Base-by-base conservation (phyloP, 2,888 invertebrate genomes). In the Orchesella flavescens region DNA sequence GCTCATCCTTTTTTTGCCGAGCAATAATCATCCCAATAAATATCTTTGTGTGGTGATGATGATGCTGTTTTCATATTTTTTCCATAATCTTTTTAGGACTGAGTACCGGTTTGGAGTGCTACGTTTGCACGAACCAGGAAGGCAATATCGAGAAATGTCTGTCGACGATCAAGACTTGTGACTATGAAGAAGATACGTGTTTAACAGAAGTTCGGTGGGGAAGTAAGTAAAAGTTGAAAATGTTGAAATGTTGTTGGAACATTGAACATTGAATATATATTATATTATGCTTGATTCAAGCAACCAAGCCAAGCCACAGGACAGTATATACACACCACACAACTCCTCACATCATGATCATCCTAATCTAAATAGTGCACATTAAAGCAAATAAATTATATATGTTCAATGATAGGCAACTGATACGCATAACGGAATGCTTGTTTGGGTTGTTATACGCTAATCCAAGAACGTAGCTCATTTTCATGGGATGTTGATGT, bases 151-250 rank as follows among this genome's bases (percentile, higher is more conserved):
- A 95, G 86, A 98, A 99, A 91, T 99, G 98, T 90, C 91, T 95
- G 3, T 96, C 95, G 89, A 96, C 97, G 0, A 96, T 97, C 10
- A 95, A 94, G 90, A 96, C 95, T 12, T 99, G 98, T 90, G 95
- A 96, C 87, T 94, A 94, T 88, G 94, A 93, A 53, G 94, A 98
- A 89, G 96, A 97, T 90, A 93, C 94, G 83, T 97, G 97, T 90
- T 92, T 95, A 86, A 94, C 97, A 0, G 95, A 96, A 90, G 95
- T 98, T 43, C 94, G 94, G 90, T 98, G 98, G 98, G 97, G 97
- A 89, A 95, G 96, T 92, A 90, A 92, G 93, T n/a, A n/a, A n/a
- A n/a, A n/a, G n/a, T n/a, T n/a, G n/a, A n/a, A n/a, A n/a, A n/a
- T n/a, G n/a, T n/a, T n/a, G n/a, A n/a, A n/a, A n/a, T n/a, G n/a